These are phyloP conservation scores for Onychomys leucogaster DNA, from an alignment of 2,797 vertebrate species.

Conservation along the genomic window DNA sequence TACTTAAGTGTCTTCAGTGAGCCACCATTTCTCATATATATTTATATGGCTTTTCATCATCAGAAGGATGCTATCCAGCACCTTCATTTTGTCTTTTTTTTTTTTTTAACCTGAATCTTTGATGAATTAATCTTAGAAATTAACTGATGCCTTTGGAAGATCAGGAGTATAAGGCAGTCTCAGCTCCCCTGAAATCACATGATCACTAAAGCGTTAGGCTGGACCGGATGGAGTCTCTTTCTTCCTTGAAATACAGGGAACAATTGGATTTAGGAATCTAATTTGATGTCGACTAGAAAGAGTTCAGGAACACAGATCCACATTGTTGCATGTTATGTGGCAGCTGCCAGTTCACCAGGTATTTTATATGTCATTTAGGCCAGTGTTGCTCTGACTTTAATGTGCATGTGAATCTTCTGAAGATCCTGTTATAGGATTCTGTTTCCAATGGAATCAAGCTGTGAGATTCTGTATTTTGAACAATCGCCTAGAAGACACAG, in stretches of 20 bases:
- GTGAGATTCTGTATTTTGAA: neutral
- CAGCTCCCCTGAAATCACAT: neutral
- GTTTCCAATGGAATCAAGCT: neutral
- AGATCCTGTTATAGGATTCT: neutral
- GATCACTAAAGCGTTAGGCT: neutral
- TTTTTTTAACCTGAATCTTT: slow-evolving; percentile 9
- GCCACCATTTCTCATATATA: slow-evolving; percentile 22
- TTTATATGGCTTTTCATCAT: neutral
- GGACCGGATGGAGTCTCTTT: neutral
- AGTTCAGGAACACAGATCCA: neutral
- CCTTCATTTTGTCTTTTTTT: neutral
- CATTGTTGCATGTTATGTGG: neutral
- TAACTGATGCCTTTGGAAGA: neutral
- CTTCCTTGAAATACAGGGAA: neutral
- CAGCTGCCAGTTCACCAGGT: neutral
- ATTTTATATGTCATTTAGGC: slow-evolving; percentile 21
- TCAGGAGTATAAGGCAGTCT: neutral
- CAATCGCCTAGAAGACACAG: neutral
- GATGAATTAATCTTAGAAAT: slow-evolving; percentile 27
- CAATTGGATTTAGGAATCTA: neutral
- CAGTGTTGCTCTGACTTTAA: neutral
- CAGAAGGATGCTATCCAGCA: neutral
- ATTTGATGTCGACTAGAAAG: neutral
- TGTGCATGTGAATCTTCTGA: neutral
- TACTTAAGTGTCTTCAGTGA: neutral